Evolutionary conservation across 2,113 vertebrate species (phyloP).

Genomic region (Myotis davidii): DNA sequence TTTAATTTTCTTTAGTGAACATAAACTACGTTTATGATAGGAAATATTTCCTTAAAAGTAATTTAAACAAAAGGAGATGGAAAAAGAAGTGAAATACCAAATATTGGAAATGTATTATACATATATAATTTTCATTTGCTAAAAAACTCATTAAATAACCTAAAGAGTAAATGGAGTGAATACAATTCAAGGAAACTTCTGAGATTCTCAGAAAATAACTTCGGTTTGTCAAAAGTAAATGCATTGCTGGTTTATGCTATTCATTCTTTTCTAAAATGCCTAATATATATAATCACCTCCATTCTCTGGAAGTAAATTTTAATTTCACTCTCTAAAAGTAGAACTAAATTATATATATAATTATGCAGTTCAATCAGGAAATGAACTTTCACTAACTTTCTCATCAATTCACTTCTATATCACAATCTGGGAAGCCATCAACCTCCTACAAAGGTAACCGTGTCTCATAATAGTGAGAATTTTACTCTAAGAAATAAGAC

Average conservation of each 20-base stretch:
- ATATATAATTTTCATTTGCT: neutral
- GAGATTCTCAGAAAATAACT: neutral
- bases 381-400: neutral
- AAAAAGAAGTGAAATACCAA: neutral
- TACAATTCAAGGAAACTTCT: neutral
- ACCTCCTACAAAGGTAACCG: neutral
- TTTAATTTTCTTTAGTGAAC: constrained; percentile 18
- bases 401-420: neutral
- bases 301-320: constrained; percentile 35
- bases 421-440: neutral
- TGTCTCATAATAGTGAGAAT: neutral
- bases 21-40: neutral
- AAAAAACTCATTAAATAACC: neutral
- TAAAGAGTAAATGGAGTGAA: neutral
- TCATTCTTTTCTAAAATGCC: neutral
- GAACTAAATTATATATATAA: constrained; percentile 5
- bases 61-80: neutral
- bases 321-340: constrained; percentile 10
- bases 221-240: neutral
- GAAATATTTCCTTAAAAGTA: neutral
- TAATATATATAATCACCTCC: neutral
- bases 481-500: neutral
- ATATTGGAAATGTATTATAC: neutral
- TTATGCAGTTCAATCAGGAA: neutral
- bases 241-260: neutral